Conservation (phyloP, 1,140 invertebrate species). For the Drosophila novamexicana region DNA sequence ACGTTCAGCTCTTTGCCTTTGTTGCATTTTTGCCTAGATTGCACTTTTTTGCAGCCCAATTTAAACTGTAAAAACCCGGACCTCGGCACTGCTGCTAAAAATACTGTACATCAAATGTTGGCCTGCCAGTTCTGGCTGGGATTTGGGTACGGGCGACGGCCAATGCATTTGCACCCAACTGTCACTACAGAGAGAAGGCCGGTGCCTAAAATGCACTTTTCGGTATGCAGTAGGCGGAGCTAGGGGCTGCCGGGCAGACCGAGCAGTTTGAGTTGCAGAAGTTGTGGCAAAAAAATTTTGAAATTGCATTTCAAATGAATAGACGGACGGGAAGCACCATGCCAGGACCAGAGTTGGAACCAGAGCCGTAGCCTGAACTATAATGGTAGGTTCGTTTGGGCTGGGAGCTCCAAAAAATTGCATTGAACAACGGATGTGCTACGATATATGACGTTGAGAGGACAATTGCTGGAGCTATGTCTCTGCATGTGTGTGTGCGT, state of each 20-base stretch:
- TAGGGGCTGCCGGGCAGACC: background rate
- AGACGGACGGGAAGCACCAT: conserved; percentile 33
- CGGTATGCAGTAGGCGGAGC: conserved; percentile 49
- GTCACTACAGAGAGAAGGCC: conserved; percentile 31
- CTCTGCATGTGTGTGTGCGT: conserved; percentile 23
- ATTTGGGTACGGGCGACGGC: conserved; percentile 1
- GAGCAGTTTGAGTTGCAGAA: conserved; percentile 51
- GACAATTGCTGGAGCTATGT: conserved; percentile 23
- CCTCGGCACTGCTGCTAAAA: conserved; percentile 59
- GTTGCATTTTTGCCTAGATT: conserved; percentile 83
- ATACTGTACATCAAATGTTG: conserved; percentile 77
- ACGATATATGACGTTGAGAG: conserved; percentile 67
- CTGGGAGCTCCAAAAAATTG: conserved; percentile 53
- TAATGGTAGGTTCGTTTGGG: conserved; percentile 47
- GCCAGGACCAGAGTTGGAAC: conserved; percentile 1
- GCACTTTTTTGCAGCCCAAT: conserved; percentile 79
- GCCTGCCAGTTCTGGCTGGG: conserved; percentile 12
- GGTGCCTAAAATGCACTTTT: conserved; percentile 79
- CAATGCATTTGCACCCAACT: conserved; percentile 30
- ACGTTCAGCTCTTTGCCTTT: conserved; percentile 73
- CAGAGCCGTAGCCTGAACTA: conserved; percentile 6
- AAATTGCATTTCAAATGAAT: conserved; percentile 83
- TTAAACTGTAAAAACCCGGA: conserved; percentile 67
- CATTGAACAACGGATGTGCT: conserved; percentile 76
- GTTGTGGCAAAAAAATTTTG: conserved; percentile 74